Conservation (phyloP, 2,113 vertebrate species). For the Oreochromis spilurus region DNA sequence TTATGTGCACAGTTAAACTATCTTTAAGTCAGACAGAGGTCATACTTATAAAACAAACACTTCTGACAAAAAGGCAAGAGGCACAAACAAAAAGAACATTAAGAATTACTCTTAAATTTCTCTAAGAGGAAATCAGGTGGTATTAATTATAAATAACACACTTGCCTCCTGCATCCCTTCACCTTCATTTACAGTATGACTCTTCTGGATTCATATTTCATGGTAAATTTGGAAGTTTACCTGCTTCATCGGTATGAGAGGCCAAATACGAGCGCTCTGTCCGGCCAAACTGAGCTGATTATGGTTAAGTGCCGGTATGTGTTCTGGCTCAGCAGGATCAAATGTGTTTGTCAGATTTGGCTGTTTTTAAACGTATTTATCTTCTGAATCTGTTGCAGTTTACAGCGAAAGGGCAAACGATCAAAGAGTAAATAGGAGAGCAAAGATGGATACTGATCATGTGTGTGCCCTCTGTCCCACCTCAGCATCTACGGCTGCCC, state of each 20-base stretch:
- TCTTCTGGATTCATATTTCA: background rate
- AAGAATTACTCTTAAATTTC: background rate
- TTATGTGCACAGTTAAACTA: background rate
- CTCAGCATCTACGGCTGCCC: slow-evolving; percentile 94
- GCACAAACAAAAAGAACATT: background rate
- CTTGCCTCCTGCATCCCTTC: background rate
- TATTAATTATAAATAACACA: background rate
- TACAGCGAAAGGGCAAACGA: background rate
- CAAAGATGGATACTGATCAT: slow-evolving; percentile 13
- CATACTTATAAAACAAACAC: background rate
- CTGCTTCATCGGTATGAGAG: background rate
- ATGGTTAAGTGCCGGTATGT: background rate
- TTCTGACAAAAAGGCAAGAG: background rate
- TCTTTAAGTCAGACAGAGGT: background rate
- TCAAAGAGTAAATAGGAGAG: background rate
- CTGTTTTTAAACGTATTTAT: background rate
- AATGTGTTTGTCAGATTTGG: background rate
- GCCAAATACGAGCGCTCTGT: background rate
- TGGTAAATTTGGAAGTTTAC: background rate
- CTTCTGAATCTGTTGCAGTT: background rate
- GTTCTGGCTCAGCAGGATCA: background rate
- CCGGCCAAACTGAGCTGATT: background rate
- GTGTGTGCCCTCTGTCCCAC: slow-evolving; percentile 3
- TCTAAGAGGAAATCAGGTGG: background rate
- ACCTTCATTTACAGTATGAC: background rate